phyloP scores from a whole-genome alignment of 1,140 invertebrate genomes.

The Aphidius ervi region DNA sequence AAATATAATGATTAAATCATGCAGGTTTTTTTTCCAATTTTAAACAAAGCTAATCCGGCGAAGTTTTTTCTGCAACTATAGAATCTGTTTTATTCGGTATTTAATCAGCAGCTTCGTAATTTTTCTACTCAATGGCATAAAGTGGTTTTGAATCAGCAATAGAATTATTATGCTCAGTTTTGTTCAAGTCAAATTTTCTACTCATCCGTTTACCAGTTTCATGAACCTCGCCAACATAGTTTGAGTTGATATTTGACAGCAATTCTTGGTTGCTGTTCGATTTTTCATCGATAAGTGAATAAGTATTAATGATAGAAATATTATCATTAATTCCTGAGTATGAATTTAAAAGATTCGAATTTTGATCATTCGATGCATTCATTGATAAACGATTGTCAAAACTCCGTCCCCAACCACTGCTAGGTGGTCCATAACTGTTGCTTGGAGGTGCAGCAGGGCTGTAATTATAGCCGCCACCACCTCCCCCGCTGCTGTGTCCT shows the following conservation, averaged over 20 bases:
- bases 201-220: neutral
- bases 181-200: constrained; percentile 1
- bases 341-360: neutral
- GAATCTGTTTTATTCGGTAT: constrained; percentile 12
- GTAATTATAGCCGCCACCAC: constrained; percentile 34
- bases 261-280: neutral
- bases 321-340: neutral
- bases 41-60: neutral
- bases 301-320: constrained; percentile 8
- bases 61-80: constrained; percentile 12
- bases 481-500: constrained; percentile 30
- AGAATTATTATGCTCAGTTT: constrained; percentile 7
- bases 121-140: constrained; percentile 21
- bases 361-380: neutral
- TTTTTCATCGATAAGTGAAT: constrained; percentile 12
- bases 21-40: too few species aligned
- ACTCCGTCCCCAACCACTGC: constrained; percentile 45
- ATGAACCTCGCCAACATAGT: neutral
- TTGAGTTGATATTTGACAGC: neutral
- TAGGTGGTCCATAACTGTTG: constrained; percentile 28
- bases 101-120: constrained; percentile 22
- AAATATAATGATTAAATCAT: too few species aligned
- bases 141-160: neutral
- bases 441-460: constrained; percentile 6
- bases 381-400: constrained; percentile 33